Percentiles rank a stretch among this genome's conserved stretches.
Evolutionary conservation across 2,113 vertebrate genomes (phyloP).

Genomic region (Lepisosteus oculatus): DNA sequence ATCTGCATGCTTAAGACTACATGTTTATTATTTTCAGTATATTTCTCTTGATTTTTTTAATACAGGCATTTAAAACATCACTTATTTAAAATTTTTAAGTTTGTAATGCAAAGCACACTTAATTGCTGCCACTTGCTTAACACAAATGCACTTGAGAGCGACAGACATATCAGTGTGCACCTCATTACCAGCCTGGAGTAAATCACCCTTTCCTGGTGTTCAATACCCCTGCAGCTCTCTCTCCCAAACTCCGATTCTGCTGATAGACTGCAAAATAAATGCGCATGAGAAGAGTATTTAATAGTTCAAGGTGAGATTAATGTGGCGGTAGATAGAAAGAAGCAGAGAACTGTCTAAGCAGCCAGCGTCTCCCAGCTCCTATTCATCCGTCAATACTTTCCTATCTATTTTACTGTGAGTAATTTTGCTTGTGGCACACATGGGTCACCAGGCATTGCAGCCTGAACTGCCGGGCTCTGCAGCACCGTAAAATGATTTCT

Average conservation of each 20-base stretch:
- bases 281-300: constrained; percentile 34
- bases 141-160: too few species aligned
- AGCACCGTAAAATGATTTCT: constrained; percentile 49
- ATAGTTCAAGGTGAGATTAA: constrained; percentile 53
- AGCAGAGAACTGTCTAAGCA: constrained; percentile 40
- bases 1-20: too few species aligned
- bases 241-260: neutral
- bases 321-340: constrained; percentile 48
- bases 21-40: too few species aligned
- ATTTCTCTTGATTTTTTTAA: too few species aligned
- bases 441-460: constrained; percentile 37
- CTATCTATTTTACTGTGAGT: constrained; percentile 42
- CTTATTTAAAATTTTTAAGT: too few species aligned
- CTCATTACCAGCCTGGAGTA: too few species aligned
- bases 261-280: constrained; percentile 28
- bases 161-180: too few species aligned
- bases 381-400: constrained; percentile 57
- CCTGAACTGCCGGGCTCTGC: constrained; percentile 34
- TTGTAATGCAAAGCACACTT: too few species aligned
- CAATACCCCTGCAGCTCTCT: neutral
- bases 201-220: neutral
- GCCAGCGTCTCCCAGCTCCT: constrained; percentile 34
- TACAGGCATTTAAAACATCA: too few species aligned
- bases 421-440: constrained; percentile 37
- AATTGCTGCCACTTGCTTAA: too few species aligned